These are phyloP conservation scores for Drosophila subpulchrella DNA, from an alignment of 1,140 invertebrate genomes.

Conservation along the genomic window DNA sequence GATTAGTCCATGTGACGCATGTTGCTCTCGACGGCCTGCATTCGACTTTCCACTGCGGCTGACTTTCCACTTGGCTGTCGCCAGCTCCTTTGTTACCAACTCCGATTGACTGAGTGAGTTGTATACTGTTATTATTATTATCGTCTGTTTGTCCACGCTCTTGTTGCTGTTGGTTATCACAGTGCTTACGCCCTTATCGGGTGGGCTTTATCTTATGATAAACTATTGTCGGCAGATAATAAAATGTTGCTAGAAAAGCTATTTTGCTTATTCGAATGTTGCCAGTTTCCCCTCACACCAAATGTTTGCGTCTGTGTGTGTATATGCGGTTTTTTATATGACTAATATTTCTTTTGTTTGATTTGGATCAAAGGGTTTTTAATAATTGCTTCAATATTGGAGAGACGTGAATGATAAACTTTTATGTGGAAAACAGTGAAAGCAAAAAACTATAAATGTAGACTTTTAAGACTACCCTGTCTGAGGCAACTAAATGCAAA, in stretches of 20 bases:
- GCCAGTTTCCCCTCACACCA: constrained; percentile 12
- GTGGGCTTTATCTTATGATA: constrained; percentile 72
- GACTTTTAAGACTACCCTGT: too few relatives aligned
- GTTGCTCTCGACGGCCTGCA: constrained; percentile 56
- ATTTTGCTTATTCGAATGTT: constrained; percentile 32
- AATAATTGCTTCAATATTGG: constrained; percentile 15
- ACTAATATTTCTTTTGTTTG: constrained; percentile 25
- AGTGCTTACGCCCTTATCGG: constrained; percentile 70
- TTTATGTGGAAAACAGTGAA: background rate
- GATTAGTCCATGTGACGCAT: constrained; percentile 74
- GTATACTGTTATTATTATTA: constrained; percentile 79
- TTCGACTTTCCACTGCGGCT: constrained; percentile 37
- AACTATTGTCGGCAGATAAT: constrained; percentile 75
- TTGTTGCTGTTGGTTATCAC: constrained; percentile 63
- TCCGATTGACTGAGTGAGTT: constrained; percentile 58
- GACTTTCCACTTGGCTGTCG: constrained; percentile 30
- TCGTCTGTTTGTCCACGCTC: constrained; percentile 72
- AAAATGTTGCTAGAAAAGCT: constrained; percentile 63
- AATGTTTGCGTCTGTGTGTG: constrained; percentile 10
- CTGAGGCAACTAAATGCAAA: too few relatives aligned
- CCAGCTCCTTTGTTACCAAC: constrained; percentile 58
- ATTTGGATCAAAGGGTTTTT: constrained; percentile 27
- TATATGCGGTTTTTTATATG: constrained; percentile 26
- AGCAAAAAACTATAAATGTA: background rate
- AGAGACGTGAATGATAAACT: constrained; percentile 2